phyloP scores from a whole-genome alignment of 2,888 invertebrate genomes.

The Yponomeuta malinellus region DNA sequence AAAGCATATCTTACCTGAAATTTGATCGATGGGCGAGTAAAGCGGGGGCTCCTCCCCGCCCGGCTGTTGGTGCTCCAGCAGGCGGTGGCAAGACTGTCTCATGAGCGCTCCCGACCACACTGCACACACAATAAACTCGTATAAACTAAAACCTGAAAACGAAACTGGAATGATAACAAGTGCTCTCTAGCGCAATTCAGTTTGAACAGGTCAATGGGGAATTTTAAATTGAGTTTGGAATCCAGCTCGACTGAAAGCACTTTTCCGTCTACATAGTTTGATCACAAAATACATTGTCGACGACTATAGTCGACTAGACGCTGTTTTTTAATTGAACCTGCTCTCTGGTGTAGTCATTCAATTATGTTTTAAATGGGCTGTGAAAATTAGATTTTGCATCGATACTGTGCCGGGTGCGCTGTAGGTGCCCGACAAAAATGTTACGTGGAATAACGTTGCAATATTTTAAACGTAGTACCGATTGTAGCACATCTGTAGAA shows the following conservation, averaged over 20 bases:
- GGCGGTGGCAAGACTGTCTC: constrained; percentile 75
- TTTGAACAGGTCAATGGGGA: too few species aligned
- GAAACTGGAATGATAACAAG: neutral
- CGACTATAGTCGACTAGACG: neutral
- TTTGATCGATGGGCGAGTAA: constrained; percentile 70
- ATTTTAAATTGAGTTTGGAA: too few species aligned
- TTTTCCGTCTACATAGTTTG: too few species aligned
- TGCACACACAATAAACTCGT: constrained; percentile 26
- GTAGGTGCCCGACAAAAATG: too few species aligned
- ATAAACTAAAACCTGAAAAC: neutral
- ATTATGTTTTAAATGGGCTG: neutral
- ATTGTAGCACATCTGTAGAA: too few species aligned
- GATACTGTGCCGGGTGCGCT: neutral
- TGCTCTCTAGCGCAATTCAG: too few species aligned
- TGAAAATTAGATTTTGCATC: neutral
- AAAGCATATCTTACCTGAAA: constrained; percentile 57
- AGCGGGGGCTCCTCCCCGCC: constrained; percentile 70
- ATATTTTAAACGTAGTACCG: too few species aligned
- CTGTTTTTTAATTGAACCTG: neutral
- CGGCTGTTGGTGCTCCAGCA: constrained; percentile 72
- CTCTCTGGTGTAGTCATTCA: neutral
- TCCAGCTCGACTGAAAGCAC: too few species aligned
- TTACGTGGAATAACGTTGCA: too few species aligned
- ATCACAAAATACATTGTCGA: too few species aligned
- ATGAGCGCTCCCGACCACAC: constrained; percentile 69